Percentiles rank a stretch among this genome's conserved stretches.
Conservation (phyloP, 23 tunicate genomes). For the Corella eumyota region DNA sequence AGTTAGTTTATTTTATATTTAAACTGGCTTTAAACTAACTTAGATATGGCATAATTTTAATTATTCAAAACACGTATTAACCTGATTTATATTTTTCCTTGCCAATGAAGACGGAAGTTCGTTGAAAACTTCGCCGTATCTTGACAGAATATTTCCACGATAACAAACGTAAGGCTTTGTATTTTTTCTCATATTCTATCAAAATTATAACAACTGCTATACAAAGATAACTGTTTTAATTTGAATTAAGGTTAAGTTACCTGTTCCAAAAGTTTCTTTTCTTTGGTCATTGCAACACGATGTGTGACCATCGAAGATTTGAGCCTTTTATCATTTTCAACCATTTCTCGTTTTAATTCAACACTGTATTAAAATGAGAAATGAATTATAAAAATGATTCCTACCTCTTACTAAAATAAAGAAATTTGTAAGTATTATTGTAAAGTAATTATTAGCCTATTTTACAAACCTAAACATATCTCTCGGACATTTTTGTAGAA, state of each 20-base stretch:
- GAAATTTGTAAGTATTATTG: too few species aligned
- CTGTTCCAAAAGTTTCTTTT: slow-evolving; percentile 29
- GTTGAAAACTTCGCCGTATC: slow-evolving; percentile 43
- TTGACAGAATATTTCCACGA: slow-evolving; percentile 51
- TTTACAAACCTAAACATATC: slow-evolving; percentile 53
- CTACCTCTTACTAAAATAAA: too few species aligned
- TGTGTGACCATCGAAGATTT: slow-evolving; percentile 47
- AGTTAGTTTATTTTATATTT: too few species aligned
- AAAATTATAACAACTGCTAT: too few species aligned
- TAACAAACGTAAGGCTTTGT: slow-evolving; percentile 52
- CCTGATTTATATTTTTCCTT: slow-evolving; percentile 20
- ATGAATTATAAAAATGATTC: not conserved
- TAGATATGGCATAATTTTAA: too few species aligned
- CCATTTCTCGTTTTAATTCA: slow-evolving; percentile 59
- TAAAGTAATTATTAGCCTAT: too few species aligned
- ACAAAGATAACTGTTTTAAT: not conserved
- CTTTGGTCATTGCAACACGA: slow-evolving; percentile 14
- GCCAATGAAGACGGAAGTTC: slow-evolving; percentile 48
- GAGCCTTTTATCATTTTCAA: slow-evolving; percentile 42
- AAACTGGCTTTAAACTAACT: too few species aligned
- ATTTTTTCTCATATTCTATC: slow-evolving; percentile 37
- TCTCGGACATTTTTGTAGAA: slow-evolving; percentile 46
- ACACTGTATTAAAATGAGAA: too few species aligned
- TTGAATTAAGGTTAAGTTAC: too few species aligned
- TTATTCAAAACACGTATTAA: too few species aligned